Base-by-base conservation (phyloP, 2,113 vertebrate genomes). In the Regulus satrapa region DNA sequence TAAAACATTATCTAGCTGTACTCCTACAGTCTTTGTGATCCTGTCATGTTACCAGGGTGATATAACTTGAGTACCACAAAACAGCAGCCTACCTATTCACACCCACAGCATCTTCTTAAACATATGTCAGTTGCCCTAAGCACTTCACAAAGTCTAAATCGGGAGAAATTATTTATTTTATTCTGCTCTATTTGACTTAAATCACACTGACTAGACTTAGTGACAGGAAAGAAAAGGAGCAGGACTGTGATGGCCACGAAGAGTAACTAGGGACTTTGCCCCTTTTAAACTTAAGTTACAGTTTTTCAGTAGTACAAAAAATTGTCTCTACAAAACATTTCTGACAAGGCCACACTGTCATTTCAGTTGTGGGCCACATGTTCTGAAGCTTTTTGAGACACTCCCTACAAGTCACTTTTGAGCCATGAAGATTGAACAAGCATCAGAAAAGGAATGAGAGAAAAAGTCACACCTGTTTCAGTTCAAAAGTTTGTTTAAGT, bases 161-260 rank as follows among this genome's bases (percentile, higher is more conserved):
- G 61, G 88, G 97, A 55, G 48, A 87, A 93, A 91, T 75, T 4
- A 89, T 71, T 78, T 85, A 52, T 82, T 94, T 83, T 92, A 71
- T 66, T 92, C 41, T 92, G 38, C 66, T 54, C 19, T 40, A 73
- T 85, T 88, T 1, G 4, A 83, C 77, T 93, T 75, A 85, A 94
- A 73, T 46, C 59, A 5, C 56, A 69, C 21, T 77, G n/a, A 40
- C 29, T 62, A 85, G 72, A 78, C 41, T 54, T 73, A 79, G 61
- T 26, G 56, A 38, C 18, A 82, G 23, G 34, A 74, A 91, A 81
- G 25, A 51, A 25, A 64, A 78, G 41, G 40, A 74, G 64, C 4
- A 51, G 21, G 45, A 59, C 17, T 64, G 15, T 43, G 78, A 48
- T 3, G 28, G 32, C 25, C 76, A 14, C 54, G 36, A 12, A 52